phyloP scores from a whole-genome alignment of 2,888 invertebrate species.

The Galerucella calmariensis region DNA sequence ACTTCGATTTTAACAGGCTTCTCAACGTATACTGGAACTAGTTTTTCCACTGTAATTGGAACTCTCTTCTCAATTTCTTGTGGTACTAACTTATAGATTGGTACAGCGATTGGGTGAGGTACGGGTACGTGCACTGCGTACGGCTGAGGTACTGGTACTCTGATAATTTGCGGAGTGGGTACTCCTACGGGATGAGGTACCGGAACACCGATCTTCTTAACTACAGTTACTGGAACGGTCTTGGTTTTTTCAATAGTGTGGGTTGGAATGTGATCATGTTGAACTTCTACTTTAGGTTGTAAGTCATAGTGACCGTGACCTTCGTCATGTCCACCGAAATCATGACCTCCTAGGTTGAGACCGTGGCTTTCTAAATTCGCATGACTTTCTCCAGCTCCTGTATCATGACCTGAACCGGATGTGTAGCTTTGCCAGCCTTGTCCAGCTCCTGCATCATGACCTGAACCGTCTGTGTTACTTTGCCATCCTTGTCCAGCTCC shows the following conservation, averaged over 20 bases:
- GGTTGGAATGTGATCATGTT: constrained; percentile 67
- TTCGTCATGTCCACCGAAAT: constrained; percentile 46
- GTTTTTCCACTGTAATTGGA: constrained; percentile 79
- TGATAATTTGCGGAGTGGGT: constrained; percentile 76
- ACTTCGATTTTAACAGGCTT: constrained; percentile 81
- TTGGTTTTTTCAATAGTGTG: constrained; percentile 76
- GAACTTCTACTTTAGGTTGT: constrained; percentile 66
- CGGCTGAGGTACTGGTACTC: constrained; percentile 79
- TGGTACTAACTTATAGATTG: constrained; percentile 78
- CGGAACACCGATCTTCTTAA: constrained; percentile 78
- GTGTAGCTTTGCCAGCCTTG: constrained; percentile 20
- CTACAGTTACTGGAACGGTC: constrained; percentile 75
- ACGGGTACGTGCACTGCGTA: constrained; percentile 78
- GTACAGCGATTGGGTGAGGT: constrained; percentile 78
- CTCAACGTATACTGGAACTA: constrained; percentile 77
- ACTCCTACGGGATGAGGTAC: constrained; percentile 80
- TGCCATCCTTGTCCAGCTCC: constrained; percentile 22
- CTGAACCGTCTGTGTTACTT: constrained; percentile 2
- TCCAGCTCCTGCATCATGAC: constrained; percentile 11
- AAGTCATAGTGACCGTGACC: constrained; percentile 64
- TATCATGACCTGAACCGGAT: constrained; percentile 9
- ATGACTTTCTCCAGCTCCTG: constrained; percentile 26
- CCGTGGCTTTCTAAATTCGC: constrained; percentile 21
- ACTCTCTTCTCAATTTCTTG: constrained; percentile 79
- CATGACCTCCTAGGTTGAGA: constrained; percentile 38